Percentiles rank a stretch among this genome's conserved stretches.
These are phyloP conservation scores for Drymodes brunneopygia DNA, from an alignment of 2,113 vertebrate genomes.

Conservation along the genomic window DNA sequence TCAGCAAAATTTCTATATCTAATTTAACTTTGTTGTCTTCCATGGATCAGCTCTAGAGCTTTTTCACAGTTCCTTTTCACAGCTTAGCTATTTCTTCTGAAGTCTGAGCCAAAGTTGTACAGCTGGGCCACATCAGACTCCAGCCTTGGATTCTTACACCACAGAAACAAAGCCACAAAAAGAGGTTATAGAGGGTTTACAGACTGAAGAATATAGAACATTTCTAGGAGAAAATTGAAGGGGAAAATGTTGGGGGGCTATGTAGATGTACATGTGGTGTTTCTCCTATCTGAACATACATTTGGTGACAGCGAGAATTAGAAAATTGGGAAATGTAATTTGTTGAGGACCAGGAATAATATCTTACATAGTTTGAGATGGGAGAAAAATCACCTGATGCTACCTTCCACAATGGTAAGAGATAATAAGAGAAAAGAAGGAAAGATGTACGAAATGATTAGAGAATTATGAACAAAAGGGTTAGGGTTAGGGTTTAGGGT, in stretches of 20 bases:
- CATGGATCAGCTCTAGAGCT: background rate
- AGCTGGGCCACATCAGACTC: background rate
- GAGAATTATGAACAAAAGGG: background rate
- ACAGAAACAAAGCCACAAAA: background rate
- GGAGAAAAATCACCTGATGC: background rate
- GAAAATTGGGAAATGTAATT: background rate
- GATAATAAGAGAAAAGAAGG: background rate
- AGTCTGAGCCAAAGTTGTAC: background rate
- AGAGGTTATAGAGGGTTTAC: background rate
- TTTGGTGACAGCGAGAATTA: background rate
- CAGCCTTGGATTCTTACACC: background rate
- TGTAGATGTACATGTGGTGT: background rate
- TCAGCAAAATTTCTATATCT: background rate
- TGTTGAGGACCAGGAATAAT: background rate
- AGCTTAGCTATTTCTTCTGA: background rate
- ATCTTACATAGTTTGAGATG: background rate
- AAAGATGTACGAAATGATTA: background rate
- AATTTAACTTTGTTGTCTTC: background rate
- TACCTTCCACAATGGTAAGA: background rate
- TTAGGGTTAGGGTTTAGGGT: too few species aligned
- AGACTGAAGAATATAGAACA: background rate
- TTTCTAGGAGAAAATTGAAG: background rate
- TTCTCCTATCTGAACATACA: background rate
- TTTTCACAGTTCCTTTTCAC: background rate
- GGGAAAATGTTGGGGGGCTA: background rate